Conservation (phyloP, 2,888 invertebrate species). For the Saturnia japonica region DNA sequence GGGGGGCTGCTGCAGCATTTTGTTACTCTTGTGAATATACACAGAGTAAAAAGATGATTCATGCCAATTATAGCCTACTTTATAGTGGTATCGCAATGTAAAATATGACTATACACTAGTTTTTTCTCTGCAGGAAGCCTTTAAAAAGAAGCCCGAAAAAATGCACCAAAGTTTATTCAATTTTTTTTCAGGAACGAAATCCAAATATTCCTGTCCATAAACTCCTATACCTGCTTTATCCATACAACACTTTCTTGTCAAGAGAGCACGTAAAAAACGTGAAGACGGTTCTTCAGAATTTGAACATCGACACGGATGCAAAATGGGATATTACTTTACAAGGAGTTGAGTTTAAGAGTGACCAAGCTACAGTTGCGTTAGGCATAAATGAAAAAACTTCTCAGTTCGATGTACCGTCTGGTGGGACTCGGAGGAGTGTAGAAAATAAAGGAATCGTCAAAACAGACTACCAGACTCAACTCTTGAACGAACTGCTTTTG, state of each 20-base stretch:
- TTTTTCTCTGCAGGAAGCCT: too few species aligned
- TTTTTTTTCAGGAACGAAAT: constrained; percentile 85
- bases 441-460: constrained; percentile 76
- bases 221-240: constrained; percentile 90
- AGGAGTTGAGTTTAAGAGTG: constrained; percentile 53
- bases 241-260: constrained; percentile 89
- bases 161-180: too few species aligned
- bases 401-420: constrained; percentile 67
- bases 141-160: too few species aligned
- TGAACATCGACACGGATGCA: constrained; percentile 71
- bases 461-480: constrained; percentile 89
- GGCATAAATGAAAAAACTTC: constrained; percentile 64
- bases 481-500: constrained; percentile 89
- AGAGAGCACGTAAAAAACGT: constrained; percentile 89
- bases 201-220: constrained; percentile 85
- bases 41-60: too few species aligned
- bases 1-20: too few species aligned
- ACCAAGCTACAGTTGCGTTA: constrained; percentile 66
- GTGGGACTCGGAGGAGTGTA: constrained; percentile 48
- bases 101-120: too few species aligned
- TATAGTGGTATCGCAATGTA: too few species aligned
- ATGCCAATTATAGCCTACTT: too few species aligned
- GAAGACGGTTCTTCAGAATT: constrained; percentile 85
- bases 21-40: too few species aligned
- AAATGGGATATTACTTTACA: constrained; percentile 49